Percentiles rank a stretch among this genome's conserved stretches.
Evolutionary conservation across 2,888 invertebrate genomes (phyloP).

Genomic region (Hypomecis atomaria): DNA sequence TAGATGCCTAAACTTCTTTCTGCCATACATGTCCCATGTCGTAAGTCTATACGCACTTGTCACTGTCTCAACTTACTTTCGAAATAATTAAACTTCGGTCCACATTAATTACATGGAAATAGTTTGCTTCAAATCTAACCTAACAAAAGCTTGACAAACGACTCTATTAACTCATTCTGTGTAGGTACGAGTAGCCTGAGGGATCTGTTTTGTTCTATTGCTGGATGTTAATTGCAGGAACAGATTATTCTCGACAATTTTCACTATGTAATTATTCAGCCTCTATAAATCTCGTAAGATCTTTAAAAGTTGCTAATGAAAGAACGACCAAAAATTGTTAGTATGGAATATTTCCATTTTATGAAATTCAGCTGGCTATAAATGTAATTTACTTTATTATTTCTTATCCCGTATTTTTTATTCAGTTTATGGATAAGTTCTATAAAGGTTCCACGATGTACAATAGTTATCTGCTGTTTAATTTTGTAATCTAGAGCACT

Average conservation of each 20-base stretch:
- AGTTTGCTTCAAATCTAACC: slow-evolving; percentile 34
- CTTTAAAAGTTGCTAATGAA: no score
- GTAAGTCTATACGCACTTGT: slow-evolving; percentile 42
- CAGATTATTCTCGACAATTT: not conserved
- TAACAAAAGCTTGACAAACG: slow-evolving; percentile 40
- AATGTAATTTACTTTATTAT: no score
- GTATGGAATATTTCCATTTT: no score
- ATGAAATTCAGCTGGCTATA: no score
- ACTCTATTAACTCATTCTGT: slow-evolving; percentile 33
- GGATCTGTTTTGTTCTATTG: slow-evolving; percentile 12
- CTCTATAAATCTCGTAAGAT: no score
- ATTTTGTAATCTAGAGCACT: no score
- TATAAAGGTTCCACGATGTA: no score
- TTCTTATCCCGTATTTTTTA: no score
- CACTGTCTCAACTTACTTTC: slow-evolving; percentile 48
- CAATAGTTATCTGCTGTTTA: no score
- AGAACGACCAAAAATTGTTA: no score
- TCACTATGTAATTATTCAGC: not conserved
- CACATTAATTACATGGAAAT: slow-evolving; percentile 47
- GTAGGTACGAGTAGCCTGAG: slow-evolving; percentile 8
- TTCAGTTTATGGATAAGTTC: no score
- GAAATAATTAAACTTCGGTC: slow-evolving; percentile 47
- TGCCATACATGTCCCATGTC: not conserved
- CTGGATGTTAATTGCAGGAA: not conserved
- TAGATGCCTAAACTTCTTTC: no score